Evolutionary conservation across 2,113 vertebrate species (phyloP).

Genomic region (Tiliqua scincoides): DNA sequence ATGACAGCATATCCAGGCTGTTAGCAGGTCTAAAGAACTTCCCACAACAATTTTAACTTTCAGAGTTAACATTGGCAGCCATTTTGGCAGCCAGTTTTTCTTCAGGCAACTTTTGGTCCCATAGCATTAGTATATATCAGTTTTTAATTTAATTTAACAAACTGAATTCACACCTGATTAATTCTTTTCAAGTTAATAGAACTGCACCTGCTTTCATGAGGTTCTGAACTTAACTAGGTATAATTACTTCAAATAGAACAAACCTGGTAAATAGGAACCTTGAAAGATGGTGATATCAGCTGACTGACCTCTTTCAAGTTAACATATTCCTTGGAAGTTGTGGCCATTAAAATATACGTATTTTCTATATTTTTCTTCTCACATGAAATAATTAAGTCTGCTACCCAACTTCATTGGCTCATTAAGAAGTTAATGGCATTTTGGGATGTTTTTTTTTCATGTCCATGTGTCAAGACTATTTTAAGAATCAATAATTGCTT

Average conservation of each 20-base stretch:
- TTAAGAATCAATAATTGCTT: conserved; percentile 15
- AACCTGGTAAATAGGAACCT: conserved; percentile 12
- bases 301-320: conserved; percentile 39
- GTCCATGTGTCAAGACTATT: conserved; percentile 6
- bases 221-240: conserved; percentile 17
- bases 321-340: conserved; percentile 30
- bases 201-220: conserved; percentile 35
- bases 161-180: conserved; percentile 12
- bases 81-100: background rate
- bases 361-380: conserved; percentile 58
- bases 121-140: background rate
- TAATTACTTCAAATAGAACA: conserved; percentile 49
- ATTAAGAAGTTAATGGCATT: conserved; percentile 45
- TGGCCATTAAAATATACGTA: conserved; percentile 55
- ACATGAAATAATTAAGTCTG: conserved; percentile 46
- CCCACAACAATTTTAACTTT: background rate
- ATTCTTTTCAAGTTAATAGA: conserved; percentile 10
- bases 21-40: background rate
- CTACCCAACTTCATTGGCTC: conserved; percentile 62
- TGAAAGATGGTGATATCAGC: conserved; percentile 15
- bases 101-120: background rate
- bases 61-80: background rate
- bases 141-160: conserved; percentile 18
- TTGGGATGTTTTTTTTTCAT: conserved; percentile 11
- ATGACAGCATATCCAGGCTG: background rate